A percentile compares a stretch with the other conserved stretches of the same genome.
Evolutionary conservation across 2,113 vertebrate genomes (phyloP).

Genomic region (Cynocephalus volans): DNA sequence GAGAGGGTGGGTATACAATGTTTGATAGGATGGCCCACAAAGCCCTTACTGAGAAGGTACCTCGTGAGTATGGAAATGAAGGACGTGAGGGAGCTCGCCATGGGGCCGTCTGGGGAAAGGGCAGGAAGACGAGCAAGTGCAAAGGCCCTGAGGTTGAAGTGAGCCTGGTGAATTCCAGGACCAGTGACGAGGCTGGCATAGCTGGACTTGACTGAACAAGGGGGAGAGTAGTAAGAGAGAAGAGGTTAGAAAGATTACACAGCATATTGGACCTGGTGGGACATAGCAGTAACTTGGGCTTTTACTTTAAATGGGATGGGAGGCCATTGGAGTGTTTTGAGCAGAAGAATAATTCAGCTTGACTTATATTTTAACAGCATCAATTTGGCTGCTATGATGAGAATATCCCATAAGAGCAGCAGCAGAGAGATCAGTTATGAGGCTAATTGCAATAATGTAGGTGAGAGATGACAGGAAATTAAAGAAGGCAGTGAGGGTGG

Average conservation of each 20-base stretch:
- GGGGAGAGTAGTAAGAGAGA: not conserved
- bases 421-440: not conserved
- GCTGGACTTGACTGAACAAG: not conserved
- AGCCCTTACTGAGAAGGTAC: not conserved
- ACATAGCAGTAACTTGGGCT: not conserved
- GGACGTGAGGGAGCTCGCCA: not conserved
- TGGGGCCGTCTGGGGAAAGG: not conserved
- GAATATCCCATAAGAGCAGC: not conserved
- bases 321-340: not conserved
- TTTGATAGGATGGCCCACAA: not conserved
- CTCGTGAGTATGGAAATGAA: not conserved
- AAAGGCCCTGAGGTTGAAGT: not conserved
- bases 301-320: not conserved
- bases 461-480: not conserved
- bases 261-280: not conserved
- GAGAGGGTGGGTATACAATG: fast-evolving
- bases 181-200: not conserved
- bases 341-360: not conserved
- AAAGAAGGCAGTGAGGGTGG: not conserved
- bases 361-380: not conserved
- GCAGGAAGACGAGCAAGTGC: not conserved
- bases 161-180: not conserved
- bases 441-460: not conserved
- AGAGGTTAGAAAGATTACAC: not conserved
- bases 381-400: not conserved